A percentile compares a stretch with the other conserved stretches of the same genome.
Conservation (phyloP, 1,140 invertebrate species). For the Sycobia sp. region DNA sequence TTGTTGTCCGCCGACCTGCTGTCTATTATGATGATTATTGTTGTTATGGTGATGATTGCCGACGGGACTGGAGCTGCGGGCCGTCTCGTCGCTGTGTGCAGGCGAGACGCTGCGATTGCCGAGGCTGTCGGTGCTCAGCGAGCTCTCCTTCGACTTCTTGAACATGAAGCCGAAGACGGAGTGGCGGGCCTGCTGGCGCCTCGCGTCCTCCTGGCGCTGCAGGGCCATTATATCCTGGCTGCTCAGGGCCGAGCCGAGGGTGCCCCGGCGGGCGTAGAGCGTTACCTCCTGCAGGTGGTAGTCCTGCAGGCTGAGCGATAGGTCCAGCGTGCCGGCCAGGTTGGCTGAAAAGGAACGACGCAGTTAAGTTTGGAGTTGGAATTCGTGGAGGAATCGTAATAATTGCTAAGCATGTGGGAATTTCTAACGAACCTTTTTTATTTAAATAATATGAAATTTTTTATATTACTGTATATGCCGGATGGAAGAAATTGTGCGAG, state of each 20-base stretch:
- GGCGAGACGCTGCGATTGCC: conserved; percentile 62
- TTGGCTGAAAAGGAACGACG: conserved; percentile 63
- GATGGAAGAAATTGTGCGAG: too few species aligned
- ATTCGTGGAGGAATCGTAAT: too few species aligned
- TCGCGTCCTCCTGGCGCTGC: conserved; percentile 65
- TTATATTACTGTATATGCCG: too few species aligned
- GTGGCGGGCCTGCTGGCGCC: conserved; percentile 58
- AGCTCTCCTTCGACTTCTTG: conserved; percentile 57
- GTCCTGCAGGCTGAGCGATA: conserved; percentile 66
- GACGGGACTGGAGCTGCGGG: conserved; percentile 50
- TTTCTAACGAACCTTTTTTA: too few species aligned
- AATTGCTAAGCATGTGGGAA: too few species aligned
- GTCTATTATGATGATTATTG: too few species aligned
- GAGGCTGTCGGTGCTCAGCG: conserved; percentile 61
- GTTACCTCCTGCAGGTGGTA: conserved; percentile 72
- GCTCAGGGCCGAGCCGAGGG: conserved; percentile 64
- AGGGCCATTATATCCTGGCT: conserved; percentile 70
- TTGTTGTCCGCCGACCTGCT: background rate
- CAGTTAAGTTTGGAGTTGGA: too few species aligned
- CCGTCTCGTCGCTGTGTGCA: conserved; percentile 58
- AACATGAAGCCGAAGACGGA: conserved; percentile 66
- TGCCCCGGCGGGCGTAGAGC: conserved; percentile 62
- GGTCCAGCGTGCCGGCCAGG: conserved; percentile 66
- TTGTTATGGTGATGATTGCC: too few species aligned
- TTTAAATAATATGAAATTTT: too few species aligned